Evolutionary conservation across 1,140 invertebrate genomes (phyloP).

Genomic region (Drosophila persimilis): DNA sequence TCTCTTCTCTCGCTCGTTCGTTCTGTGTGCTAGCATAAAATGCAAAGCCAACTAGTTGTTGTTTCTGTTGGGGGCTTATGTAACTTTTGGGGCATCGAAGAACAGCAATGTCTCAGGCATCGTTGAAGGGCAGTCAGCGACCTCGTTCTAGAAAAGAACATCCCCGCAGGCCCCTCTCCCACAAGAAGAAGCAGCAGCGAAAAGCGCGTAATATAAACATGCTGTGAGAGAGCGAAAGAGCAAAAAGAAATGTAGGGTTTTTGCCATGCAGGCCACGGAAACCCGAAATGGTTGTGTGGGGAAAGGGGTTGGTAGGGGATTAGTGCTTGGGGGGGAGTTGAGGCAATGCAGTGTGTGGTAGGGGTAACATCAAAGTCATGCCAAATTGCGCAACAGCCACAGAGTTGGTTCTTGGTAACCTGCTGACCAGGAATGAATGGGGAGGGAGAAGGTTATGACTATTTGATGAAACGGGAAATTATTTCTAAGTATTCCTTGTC

Average conservation of each 20-base stretch:
- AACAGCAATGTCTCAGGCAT: constrained; percentile 30
- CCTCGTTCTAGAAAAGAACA: constrained; percentile 78
- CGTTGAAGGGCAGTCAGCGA: constrained; percentile 81
- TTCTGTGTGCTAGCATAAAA: constrained; percentile 54
- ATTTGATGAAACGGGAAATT: no score
- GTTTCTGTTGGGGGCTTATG: constrained; percentile 66
- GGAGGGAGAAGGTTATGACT: constrained; percentile 15
- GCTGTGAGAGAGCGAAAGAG: constrained; percentile 37
- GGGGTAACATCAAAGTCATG: constrained; percentile 66
- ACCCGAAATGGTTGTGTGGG: constrained; percentile 21
- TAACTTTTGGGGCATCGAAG: constrained; percentile 56
- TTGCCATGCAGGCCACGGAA: constrained; percentile 41
- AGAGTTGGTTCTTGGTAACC: constrained; percentile 30
- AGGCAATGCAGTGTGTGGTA: constrained; percentile 1
- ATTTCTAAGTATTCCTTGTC: background rate
- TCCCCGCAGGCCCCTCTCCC: constrained; percentile 15
- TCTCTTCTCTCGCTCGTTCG: constrained; percentile 35
- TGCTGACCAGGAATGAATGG: constrained; percentile 1
- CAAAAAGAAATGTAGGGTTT: constrained; percentile 55
- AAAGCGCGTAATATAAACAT: constrained; percentile 65
- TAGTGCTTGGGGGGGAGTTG: constrained; percentile 21
- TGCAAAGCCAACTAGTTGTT: constrained; percentile 58
- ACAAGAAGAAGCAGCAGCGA: constrained; percentile 35
- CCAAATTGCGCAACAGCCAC: constrained; percentile 75
- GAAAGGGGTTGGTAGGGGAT: no score